phyloP scores from a whole-genome alignment of 2,888 invertebrate genomes.

The Drosophila nigricruria region DNA sequence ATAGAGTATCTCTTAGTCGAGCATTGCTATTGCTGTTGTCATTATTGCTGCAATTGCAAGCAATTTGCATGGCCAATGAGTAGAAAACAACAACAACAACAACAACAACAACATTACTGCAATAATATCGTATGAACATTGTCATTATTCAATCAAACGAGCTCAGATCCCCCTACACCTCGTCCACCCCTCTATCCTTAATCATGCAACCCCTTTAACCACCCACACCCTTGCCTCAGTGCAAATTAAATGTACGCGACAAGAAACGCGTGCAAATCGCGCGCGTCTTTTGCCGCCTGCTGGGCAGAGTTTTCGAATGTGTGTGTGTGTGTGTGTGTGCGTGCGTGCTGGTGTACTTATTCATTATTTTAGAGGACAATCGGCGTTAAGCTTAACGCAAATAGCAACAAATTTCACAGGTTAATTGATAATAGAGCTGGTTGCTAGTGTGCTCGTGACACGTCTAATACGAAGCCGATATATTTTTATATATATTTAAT shows the following conservation, averaged over 20 bases:
- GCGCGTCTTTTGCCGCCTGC: constrained; percentile 36
- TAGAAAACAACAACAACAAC: constrained; percentile 12
- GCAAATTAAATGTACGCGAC: constrained; percentile 66
- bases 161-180: neutral
- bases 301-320: neutral
- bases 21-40: neutral
- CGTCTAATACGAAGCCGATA: neutral
- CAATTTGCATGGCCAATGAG: constrained; percentile 63
- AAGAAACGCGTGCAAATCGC: constrained; percentile 44
- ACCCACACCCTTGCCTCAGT: constrained; percentile 19
- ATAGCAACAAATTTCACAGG: constrained; percentile 58
- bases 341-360: constrained; percentile 12
- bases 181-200: neutral
- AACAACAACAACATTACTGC: neutral
- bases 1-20: neutral
- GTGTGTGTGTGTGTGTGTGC: constrained; percentile 1
- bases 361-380: constrained; percentile 40
- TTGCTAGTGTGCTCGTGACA: constrained; percentile 23
- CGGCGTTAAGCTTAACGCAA: constrained; percentile 52
- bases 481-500: no score
- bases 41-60: constrained; percentile 53
- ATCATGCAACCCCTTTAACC: neutral
- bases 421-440: constrained; percentile 45
- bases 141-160: constrained; percentile 56
- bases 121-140: constrained; percentile 36